Conservation (phyloP, 2,797 vertebrate genomes). For the Esox lucius region DNA sequence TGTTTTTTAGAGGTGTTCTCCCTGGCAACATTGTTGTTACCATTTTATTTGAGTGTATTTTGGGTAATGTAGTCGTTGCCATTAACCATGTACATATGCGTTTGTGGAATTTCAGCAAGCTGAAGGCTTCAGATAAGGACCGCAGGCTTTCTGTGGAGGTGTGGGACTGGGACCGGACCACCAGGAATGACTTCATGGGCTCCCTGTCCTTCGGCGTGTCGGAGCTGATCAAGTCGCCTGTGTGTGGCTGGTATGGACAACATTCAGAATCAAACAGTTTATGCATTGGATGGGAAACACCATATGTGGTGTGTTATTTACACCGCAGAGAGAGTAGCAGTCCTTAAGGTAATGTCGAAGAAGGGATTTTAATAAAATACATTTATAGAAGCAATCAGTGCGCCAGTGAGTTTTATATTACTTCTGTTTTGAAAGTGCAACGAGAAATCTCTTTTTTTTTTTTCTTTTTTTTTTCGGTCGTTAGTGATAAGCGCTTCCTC, state of each 20-base stretch:
- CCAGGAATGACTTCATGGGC: slow-evolving; percentile 98
- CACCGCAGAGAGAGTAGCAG: not conserved
- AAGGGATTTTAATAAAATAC: not conserved
- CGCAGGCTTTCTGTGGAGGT: slow-evolving; percentile 93
- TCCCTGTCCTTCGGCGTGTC: slow-evolving; percentile 96
- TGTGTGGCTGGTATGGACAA: slow-evolving; percentile 83
- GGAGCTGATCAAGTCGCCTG: slow-evolving; percentile 93
- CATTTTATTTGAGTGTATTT: not conserved
- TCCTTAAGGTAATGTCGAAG: not conserved
- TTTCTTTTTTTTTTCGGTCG: not conserved
- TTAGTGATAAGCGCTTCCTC: not conserved
- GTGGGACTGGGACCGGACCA: slow-evolving; percentile 98
- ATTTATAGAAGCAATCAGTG: not conserved
- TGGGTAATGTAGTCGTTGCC: not conserved
- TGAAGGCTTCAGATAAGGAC: slow-evolving; percentile 91
- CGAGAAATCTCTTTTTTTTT: not conserved
- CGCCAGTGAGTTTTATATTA: not conserved
- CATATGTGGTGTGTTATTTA: not conserved
- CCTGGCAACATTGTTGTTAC: too few relatives aligned
- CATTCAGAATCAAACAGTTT: not conserved
- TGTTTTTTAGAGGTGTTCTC: too few relatives aligned
- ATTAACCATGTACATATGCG: not conserved
- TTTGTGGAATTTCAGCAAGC: slow-evolving; percentile 76
- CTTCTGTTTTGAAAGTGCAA: not conserved
- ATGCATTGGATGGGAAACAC: not conserved